Conservation (phyloP, 1,140 invertebrate species). For the Aphelenchoides besseyi region DNA sequence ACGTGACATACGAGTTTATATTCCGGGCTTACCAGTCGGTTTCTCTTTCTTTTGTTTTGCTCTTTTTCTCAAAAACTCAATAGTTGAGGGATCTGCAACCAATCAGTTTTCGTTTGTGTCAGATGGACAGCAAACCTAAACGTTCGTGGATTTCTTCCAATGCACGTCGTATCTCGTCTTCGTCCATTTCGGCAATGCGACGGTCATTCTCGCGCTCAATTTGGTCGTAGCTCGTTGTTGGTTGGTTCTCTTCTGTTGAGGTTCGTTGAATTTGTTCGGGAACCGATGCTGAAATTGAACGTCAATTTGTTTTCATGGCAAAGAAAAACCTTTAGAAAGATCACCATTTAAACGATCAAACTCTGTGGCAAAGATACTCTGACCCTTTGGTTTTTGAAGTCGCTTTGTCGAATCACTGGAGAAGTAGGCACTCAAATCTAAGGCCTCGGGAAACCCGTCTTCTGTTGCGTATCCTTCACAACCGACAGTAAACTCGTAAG, state of each 20-base stretch:
- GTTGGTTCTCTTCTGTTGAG: too few relatives aligned
- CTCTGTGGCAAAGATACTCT: slow-evolving; percentile 18
- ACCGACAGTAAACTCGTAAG: slow-evolving; percentile 10
- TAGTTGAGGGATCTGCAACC: slow-evolving; percentile 4
- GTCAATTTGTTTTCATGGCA: too few relatives aligned
- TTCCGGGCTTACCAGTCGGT: not conserved
- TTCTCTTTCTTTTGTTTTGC: not conserved
- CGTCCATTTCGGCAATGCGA: slow-evolving; percentile 9
- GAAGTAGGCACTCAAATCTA: slow-evolving; percentile 9
- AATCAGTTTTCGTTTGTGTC: not conserved
- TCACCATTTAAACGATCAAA: slow-evolving; percentile 13
- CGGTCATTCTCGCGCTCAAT: slow-evolving; percentile 12
- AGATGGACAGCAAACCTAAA: not conserved
- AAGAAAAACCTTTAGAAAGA: slow-evolving; percentile 8
- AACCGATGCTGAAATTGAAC: too few relatives aligned
- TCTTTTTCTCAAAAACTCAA: slow-evolving; percentile 10
- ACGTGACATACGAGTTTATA: not conserved
- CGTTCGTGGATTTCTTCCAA: slow-evolving; percentile 18
- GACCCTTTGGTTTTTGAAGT: not conserved
- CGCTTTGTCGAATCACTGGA: not conserved
- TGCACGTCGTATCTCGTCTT: not conserved
- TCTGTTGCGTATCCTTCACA: slow-evolving; percentile 8
- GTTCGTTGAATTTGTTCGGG: too few relatives aligned
- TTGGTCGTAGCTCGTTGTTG: slow-evolving; percentile 1
- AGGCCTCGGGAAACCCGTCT: slow-evolving; percentile 12